Conservation (phyloP, 2,888 invertebrate species). For the Epirrita christyi region DNA sequence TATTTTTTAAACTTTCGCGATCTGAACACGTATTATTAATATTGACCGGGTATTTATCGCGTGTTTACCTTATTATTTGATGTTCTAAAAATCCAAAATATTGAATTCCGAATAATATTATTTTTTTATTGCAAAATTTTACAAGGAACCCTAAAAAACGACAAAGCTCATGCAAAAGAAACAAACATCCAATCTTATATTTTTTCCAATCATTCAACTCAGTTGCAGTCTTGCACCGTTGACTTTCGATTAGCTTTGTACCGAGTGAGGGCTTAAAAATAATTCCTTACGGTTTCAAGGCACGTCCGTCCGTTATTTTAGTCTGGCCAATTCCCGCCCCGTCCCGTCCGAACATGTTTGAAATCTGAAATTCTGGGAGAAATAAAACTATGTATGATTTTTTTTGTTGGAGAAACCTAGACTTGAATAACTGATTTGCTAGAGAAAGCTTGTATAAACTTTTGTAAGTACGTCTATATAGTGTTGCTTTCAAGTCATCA, state of each 20-base stretch:
- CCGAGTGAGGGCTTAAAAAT: slow-evolving; percentile 56
- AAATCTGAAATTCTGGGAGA: slow-evolving; percentile 59
- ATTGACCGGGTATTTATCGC: no score
- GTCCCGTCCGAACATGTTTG: slow-evolving; percentile 59
- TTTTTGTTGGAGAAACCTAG: slow-evolving; percentile 26
- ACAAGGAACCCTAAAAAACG: no score
- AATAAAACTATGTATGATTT: slow-evolving; percentile 41
- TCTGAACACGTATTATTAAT: no score
- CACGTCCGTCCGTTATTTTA: slow-evolving; percentile 77
- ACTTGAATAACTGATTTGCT: slow-evolving; percentile 21
- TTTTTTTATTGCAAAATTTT: no score
- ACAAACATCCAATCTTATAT: not conserved
- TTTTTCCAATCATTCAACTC: slow-evolving; percentile 14
- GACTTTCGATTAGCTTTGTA: slow-evolving; percentile 27
- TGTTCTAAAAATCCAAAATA: no score
- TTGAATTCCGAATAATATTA: no score
- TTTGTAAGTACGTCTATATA: not conserved
- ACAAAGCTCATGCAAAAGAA: no score
- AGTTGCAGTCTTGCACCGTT: slow-evolving; percentile 24
- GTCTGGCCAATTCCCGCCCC: slow-evolving; percentile 67
- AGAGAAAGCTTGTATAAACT: not conserved
- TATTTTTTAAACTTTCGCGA: no score
- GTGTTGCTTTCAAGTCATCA: not conserved
- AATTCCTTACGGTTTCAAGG: slow-evolving; percentile 70
- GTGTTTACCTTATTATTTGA: no score